A percentile compares a stretch with the other conserved stretches of the same genome.
Evolutionary conservation across 2,113 vertebrate genomes (phyloP).

Genomic region (Ceyx melanurus): DNA sequence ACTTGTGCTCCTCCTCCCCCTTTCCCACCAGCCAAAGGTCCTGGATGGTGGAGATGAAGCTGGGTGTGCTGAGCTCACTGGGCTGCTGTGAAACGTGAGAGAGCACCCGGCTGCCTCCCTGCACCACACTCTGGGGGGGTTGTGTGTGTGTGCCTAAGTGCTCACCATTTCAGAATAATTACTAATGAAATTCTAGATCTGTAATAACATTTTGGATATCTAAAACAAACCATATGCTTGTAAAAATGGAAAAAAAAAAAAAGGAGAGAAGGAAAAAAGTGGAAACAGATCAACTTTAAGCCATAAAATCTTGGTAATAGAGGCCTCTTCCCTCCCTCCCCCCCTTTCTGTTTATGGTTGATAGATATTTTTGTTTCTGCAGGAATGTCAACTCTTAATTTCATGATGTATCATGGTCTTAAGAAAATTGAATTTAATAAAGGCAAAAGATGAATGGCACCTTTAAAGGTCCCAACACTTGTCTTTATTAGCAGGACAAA

Average conservation of each 20-base stretch:
- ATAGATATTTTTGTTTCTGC: conserved; percentile 86
- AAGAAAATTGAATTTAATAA: conserved; percentile 88
- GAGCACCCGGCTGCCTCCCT: background rate
- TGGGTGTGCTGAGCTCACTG: background rate
- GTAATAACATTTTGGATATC: conserved; percentile 80
- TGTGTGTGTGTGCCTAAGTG: conserved; percentile 47
- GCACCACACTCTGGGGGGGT: background rate
- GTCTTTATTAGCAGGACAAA: conserved; percentile 86
- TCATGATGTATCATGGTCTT: conserved; percentile 84
- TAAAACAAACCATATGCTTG: conserved; percentile 82
- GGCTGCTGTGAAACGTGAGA: conserved; percentile 1
- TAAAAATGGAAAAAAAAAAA: background rate
- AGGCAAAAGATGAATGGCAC: conserved; percentile 85
- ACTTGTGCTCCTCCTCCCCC: background rate
- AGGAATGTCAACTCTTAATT: conserved; percentile 86
- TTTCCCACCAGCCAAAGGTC: background rate
- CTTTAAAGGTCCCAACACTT: conserved; percentile 87
- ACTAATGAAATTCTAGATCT: conserved; percentile 82
- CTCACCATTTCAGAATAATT: conserved; percentile 78
- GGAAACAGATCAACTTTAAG: conserved; percentile 81
- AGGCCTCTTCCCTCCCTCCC: background rate
- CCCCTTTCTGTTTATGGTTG: conserved; percentile 77
- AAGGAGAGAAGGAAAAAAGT: conserved; percentile 54
- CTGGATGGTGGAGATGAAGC: background rate
- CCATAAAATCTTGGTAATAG: conserved; percentile 81